Base-by-base conservation (phyloP, 2,888 invertebrate species). In the Metallyticus violacea region DNA sequence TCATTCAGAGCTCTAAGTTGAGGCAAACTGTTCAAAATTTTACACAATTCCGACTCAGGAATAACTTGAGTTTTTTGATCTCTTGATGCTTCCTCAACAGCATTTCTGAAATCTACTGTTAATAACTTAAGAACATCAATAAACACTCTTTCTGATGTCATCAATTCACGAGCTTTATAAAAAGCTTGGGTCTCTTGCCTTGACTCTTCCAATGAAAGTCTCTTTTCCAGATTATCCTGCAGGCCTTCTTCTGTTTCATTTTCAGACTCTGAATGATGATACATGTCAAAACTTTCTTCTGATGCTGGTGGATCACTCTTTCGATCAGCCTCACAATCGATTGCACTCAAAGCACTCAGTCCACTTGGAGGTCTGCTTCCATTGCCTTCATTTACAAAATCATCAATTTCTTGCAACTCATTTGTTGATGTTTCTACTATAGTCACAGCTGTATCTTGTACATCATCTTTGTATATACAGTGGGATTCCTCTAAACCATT, bases 71-170 rank as follows among this genome's bases (percentile, higher is more conserved):
- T 91, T 29, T 89, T 89, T 77, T 89, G 89, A 85, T 90, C 88
- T 62, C 90, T 77, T 88, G 89, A 89, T 7, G 89, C 89, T 85
- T 90, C 77, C 88, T 91, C 88, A 7, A 93, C 90, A 87, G 91
- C 91, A 77, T 90, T 88, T 25, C 92, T 91, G 89, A 94, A 93
- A 89, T 93, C 93, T 89, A 92, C 90, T 89, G 93, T 93, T 6
- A 94, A 90, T 29, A 94, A 90, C 88, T 91, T 92, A 40, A 94
- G 90, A 85, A 93, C 93, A 90, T 93, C 92, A 29, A 94, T 93
- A 91, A 94, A 94, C 29, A 92, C 92, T 89, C 91, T 90, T 89
- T 94, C 94, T 5, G 94, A 93, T 6, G 93, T 92, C 90, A 92
- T 91, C 28, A 94, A 91, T 90, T 94, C 94, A 88, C 92, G 90